Evolutionary conservation across 2,113 vertebrate species (phyloP), one percentile per base, ranked within the genome.

Genomic region (Pseudorasbora parva): DNA sequence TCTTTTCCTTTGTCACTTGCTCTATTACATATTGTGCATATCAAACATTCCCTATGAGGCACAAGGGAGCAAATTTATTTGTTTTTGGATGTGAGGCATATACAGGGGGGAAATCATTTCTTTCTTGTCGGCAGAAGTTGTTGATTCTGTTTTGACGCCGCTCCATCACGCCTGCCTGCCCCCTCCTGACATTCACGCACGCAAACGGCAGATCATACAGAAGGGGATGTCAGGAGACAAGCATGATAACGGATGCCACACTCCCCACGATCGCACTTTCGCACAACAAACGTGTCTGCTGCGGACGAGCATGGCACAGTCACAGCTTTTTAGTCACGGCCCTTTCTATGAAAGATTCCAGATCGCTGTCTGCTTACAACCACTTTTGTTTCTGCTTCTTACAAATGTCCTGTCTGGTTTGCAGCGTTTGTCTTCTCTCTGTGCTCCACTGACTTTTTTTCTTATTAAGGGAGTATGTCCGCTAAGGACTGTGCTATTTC

Each of bases 101-200:
- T 86, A 71, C 69, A 78, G 74, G 45, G 7, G 84, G 2, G 86
- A 91, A 91, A 90, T 85, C 83, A 84, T 82, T 89, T 88, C 86
- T 47, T 88, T 84, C 80, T 84, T 84, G 76, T 81, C 83, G 86
- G 69, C 83, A 80, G 84, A 59, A 76, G 84, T 84, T 86, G 87
- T 86, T 85, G 80, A 19, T 86, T 85, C 62, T 37, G 62, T 74
- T 81, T 64, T 73, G 87, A 80, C 47, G 23, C 23, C 2, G 47
- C 17, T 64, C 71, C 79, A 82, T 88, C 81, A 41, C 6, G 60
- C 51, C 57, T 51, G 62, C 85, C 68, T 59, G 73, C 84, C 72
- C 8, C 51, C 45, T 25, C 59, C 75, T 77, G 72, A 54, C 84
- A 81, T 37, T 49, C 37, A 73, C 51, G 12, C 47, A 56, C 85